Percentiles rank a stretch among this genome's conserved stretches.
Evolutionary conservation across 2,888 invertebrate genomes (phyloP).

Genomic region (Cheilosia vernalis): DNA sequence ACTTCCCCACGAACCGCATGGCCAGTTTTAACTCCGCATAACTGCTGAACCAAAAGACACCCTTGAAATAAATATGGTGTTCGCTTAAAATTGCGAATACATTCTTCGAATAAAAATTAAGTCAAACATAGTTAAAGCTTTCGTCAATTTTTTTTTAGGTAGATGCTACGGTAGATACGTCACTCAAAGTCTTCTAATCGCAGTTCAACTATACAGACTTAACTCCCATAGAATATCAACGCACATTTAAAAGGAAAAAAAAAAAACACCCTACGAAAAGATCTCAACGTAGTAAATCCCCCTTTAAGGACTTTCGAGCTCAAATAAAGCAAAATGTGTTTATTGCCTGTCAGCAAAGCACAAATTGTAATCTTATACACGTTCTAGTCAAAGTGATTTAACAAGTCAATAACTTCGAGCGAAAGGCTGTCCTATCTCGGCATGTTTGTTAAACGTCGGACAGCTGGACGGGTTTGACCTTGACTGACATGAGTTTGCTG

Average conservation of each 20-base stretch:
- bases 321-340: neutral
- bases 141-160: too few species aligned
- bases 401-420: constrained; percentile 10
- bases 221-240: too few species aligned
- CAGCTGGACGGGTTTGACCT: constrained; percentile 5
- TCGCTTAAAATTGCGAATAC: too few species aligned
- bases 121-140: too few species aligned
- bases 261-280: neutral
- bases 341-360: neutral
- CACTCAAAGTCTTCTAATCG: too few species aligned
- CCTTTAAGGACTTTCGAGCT: neutral
- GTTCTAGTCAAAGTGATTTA: neutral
- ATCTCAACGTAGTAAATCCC: neutral
- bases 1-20: too few species aligned
- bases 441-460: neutral
- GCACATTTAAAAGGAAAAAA: neutral
- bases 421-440: neutral
- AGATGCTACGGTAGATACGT: too few species aligned
- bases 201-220: too few species aligned
- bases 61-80: too few species aligned
- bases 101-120: too few species aligned
- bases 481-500: neutral
- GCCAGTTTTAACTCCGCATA: too few species aligned
- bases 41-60: too few species aligned
- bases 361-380: neutral